Evolutionary conservation across 2,797 vertebrate species (phyloP).

Genomic region (Epinephelus coioides): DNA sequence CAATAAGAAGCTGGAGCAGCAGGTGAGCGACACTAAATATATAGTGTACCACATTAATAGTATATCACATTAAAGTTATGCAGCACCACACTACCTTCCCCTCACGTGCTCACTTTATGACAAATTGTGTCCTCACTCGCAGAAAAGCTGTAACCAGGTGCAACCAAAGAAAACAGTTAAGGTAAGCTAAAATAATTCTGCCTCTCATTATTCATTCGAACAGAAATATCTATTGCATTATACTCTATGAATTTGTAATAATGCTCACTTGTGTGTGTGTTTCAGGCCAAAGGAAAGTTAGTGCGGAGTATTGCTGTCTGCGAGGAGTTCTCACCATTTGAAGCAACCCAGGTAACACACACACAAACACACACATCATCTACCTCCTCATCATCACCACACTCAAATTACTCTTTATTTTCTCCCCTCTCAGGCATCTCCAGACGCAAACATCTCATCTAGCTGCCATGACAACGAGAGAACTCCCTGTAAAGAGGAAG

Average conservation of each 20-base stretch:
- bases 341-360: slow-evolving; percentile 87
- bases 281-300: slow-evolving; percentile 93
- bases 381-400: slow-evolving; percentile 15
- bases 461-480: slow-evolving; percentile 89
- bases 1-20: slow-evolving; percentile 70
- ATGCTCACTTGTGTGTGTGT: slow-evolving; percentile 54
- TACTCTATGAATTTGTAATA: slow-evolving; percentile 63
- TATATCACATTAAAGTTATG: slow-evolving; percentile 25
- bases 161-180: slow-evolving; percentile 93
- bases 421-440: slow-evolving; percentile 83
- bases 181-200: slow-evolving; percentile 83
- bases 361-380: slow-evolving; percentile 34
- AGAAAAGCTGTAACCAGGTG: slow-evolving; percentile 89
- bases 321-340: slow-evolving; percentile 88
- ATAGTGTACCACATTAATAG: slow-evolving; percentile 9
- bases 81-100: not conserved
- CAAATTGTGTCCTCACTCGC: slow-evolving; percentile 61
- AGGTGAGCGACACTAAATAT: slow-evolving; percentile 65
- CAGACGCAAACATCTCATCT: slow-evolving; percentile 86
- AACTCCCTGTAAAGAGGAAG: slow-evolving; percentile 88
- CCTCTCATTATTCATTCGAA: slow-evolving; percentile 68
- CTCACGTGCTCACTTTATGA: slow-evolving; percentile 39
- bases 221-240: slow-evolving; percentile 55
- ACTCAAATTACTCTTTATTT: slow-evolving; percentile 47
- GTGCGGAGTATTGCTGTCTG: slow-evolving; percentile 92